Evolutionary conservation across 64 coral and sea anemone genomes (phyloP), one percentile per base, ranked within the genome.

Genomic region (Stichodactyla mertensii): DNA sequence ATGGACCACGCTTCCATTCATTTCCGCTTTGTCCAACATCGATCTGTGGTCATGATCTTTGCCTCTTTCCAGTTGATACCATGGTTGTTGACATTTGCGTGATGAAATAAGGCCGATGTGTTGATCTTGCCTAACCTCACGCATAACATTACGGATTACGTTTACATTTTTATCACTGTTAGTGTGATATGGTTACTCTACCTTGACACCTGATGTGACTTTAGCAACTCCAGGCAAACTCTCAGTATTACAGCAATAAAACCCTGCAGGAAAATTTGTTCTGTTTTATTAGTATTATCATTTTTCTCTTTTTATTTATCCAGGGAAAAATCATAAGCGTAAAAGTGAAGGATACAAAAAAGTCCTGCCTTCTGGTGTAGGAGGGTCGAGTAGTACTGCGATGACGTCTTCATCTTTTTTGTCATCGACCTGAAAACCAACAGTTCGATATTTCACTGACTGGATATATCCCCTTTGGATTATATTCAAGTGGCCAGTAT

Each of bases 391-490:
- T 10, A 98, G 61, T 77, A 94, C 92, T 10, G 92, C 61, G 3
- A 98, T 89, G 15, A 98, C 88, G 61, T 98, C 95, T 86, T 98
- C 95, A 58, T 98, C 95, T 84, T 98, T 94, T 51, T 94, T 94
- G 51, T 98, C 95, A 79, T 98, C 95, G 71, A 98, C 88, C 95
- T 98, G 54, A 58, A 16, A 10, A 23, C 2, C 26, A 78, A 74
- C 12, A 27, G 4, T 1, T 11, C 69, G 0, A 31, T 74, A 11
- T 74, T 28, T 74, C 16, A 74, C 26, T 8, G 9, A 26, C 36
- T 14, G 36, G 0, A 45, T 45, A 45, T 45, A 45, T 45, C 36
- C 36, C 36, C 36, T 45, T 45, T 45, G 36, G 36, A 45, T 0
- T 45, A 2, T 45, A 45, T 45, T 45, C 1, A 45, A 45, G 1